Evolutionary conservation across 2,888 invertebrate genomes (phyloP).

Genomic region (Crossocerus cetratus): DNA sequence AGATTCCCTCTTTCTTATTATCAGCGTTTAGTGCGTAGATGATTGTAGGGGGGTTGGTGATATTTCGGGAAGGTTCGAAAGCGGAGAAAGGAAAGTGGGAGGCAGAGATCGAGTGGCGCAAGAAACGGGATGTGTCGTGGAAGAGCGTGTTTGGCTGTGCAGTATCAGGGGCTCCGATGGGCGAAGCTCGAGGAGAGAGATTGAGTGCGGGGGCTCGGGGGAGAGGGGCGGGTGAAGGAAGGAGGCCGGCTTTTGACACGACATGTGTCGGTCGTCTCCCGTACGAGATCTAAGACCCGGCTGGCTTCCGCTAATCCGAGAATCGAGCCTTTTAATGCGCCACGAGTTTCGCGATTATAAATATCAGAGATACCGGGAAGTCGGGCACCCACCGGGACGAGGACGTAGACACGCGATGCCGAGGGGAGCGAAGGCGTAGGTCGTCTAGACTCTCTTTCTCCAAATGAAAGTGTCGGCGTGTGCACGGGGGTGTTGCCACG

Average conservation of each 20-base stretch:
- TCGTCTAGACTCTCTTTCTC: constrained; percentile 66
- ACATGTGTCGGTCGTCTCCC: constrained; percentile 75
- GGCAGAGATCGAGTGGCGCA: constrained; percentile 57
- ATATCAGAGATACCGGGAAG: constrained; percentile 76
- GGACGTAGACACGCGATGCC: no score
- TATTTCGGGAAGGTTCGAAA: constrained; percentile 61
- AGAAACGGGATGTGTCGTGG: constrained; percentile 50
- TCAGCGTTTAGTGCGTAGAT: no score
- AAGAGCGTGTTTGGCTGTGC: neutral
- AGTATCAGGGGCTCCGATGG: constrained; percentile 40
- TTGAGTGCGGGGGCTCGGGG: neutral
- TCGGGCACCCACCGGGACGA: constrained; percentile 34
- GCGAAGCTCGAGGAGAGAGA: constrained; percentile 1
- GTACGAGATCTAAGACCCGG: constrained; percentile 74
- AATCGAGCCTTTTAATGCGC: constrained; percentile 77
- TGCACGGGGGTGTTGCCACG: constrained; percentile 25
- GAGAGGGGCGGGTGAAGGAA: constrained; percentile 11
- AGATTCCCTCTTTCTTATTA: no score
- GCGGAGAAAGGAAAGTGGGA: constrained; percentile 57
- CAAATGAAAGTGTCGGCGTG: constrained; percentile 63
- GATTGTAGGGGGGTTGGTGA: no score
- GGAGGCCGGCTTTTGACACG: constrained; percentile 68
- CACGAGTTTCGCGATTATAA: constrained; percentile 76
- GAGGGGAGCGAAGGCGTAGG: constrained; percentile 30
- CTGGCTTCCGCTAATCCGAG: constrained; percentile 77